phyloP scores from a whole-genome alignment of 2,797 vertebrate species.

The Moxostoma hubbsi region DNA sequence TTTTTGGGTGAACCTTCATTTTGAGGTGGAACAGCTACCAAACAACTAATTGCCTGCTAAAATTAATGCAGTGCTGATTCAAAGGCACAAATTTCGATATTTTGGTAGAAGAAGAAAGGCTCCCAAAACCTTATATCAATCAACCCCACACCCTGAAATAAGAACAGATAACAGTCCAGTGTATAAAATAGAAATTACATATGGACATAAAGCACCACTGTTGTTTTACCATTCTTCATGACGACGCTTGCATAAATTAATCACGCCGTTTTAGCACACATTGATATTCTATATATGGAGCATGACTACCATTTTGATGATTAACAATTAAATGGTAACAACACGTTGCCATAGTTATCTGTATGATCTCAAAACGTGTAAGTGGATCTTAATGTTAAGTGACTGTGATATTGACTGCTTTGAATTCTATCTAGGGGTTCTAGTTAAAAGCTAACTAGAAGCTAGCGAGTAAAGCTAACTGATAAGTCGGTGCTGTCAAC shows the following conservation, averaged over 20 bases:
- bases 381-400: neutral
- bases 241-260: neutral
- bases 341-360: neutral
- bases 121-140: neutral
- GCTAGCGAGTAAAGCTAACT: neutral
- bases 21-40: conserved; percentile 20
- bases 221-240: neutral
- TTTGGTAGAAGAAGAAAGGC: neutral
- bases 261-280: neutral
- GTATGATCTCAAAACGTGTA: neutral
- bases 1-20: too few relatives aligned
- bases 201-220: neutral
- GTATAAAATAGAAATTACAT: neutral
- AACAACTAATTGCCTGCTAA: neutral
- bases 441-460: neutral
- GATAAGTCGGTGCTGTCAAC: conserved; percentile 5
- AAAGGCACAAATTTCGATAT: neutral
- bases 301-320: neutral
- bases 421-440: neutral
- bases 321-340: neutral
- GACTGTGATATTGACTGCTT: neutral
- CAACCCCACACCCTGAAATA: neutral
- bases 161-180: neutral
- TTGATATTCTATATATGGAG: neutral
- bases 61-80: neutral